phyloP scores from a whole-genome alignment of 1,140 invertebrate genomes.

The Notospermus geniculatus region DNA sequence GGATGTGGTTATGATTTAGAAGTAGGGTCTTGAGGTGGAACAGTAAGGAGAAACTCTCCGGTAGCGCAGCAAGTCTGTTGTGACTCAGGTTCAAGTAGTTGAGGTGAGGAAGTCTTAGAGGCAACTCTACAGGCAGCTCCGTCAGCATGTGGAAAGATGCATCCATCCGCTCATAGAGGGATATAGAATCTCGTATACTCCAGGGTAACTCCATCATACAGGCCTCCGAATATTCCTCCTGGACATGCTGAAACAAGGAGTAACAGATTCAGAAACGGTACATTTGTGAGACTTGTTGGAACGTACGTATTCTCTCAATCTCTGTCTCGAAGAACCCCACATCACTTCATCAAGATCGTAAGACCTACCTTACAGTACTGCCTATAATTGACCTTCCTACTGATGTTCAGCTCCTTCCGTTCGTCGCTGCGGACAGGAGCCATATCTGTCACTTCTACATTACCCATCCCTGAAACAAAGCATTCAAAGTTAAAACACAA shows the following conservation, averaged over 20 bases:
- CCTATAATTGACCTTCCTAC: constrained; percentile 37
- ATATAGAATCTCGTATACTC: constrained; percentile 42
- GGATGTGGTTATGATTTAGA: constrained; percentile 43
- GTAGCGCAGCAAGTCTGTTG: constrained; percentile 44
- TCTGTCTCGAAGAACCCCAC: too few relatives aligned
- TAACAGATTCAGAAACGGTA: not conserved
- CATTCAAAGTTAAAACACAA: too few relatives aligned
- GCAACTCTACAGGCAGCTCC: constrained; percentile 48
- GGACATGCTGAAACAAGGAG: constrained; percentile 41
- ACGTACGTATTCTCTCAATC: too few relatives aligned
- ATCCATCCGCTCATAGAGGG: constrained; percentile 47
- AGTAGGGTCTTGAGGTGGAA: constrained; percentile 50
- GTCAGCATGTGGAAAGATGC: constrained; percentile 46
- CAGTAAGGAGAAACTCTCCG: constrained; percentile 51
- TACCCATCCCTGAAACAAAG: constrained; percentile 32
- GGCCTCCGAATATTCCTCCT: constrained; percentile 34
- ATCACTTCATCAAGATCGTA: too few relatives aligned
- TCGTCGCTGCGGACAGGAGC: constrained; percentile 40
- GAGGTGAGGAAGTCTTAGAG: constrained; percentile 52
- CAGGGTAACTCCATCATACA: constrained; percentile 45
- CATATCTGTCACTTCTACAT: constrained; percentile 41
- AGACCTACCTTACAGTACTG: constrained; percentile 39
- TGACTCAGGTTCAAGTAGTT: constrained; percentile 50
- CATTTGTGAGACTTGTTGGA: too few relatives aligned
- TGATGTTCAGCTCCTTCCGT: constrained; percentile 43